Base-by-base conservation (phyloP, 2,888 invertebrate species). In the Amblyteles armatorius region DNA sequence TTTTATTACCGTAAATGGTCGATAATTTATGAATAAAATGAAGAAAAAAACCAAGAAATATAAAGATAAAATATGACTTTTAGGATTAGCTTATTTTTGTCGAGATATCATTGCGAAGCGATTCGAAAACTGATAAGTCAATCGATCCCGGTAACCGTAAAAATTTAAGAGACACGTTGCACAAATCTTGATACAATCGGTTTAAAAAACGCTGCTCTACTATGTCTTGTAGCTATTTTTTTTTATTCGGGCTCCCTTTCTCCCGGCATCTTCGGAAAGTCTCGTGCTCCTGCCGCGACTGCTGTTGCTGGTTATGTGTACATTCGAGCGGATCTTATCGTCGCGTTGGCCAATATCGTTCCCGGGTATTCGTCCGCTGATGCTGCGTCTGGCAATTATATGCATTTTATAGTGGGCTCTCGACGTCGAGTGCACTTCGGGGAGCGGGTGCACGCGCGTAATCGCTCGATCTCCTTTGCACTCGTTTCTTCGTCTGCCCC, bases 391-490 rank as follows among this genome's bases (percentile, higher is more conserved):
- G 74, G 84, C 84, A 84, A 84, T 84, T 84, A 84, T 84, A 82
- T 82, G 81, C 79, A 82, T 82, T 84, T 84, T 82, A 84, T 71
- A 74, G 84, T 57, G 52, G 44, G 44, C 44, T 48, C 73, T 67
- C 81, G 57, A 13, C 67, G 63, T 81, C 72, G 83, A 85, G 85
- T 85, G 84, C 87, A 88, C 87, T 88, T 87, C 74, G 79, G 86
- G 71, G 83, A 78, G 80, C 77, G 73, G 80, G 81, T 67, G 73
- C 72, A 63, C 74, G 69, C 65, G 52, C 69, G 63, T 89, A 90
- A 90, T 90, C 90, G 88, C 84, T 85, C 86, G 87, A 90, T 90
- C 90, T 88, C 83, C 83, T 88, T 87, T 78, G 84, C 84, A 82
- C 88, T 84, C 87, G 87, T 72, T 81, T 78, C 81, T 65, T 60